phyloP scores from a whole-genome alignment of 2,797 vertebrate species.

The Macropodus opercularis region DNA sequence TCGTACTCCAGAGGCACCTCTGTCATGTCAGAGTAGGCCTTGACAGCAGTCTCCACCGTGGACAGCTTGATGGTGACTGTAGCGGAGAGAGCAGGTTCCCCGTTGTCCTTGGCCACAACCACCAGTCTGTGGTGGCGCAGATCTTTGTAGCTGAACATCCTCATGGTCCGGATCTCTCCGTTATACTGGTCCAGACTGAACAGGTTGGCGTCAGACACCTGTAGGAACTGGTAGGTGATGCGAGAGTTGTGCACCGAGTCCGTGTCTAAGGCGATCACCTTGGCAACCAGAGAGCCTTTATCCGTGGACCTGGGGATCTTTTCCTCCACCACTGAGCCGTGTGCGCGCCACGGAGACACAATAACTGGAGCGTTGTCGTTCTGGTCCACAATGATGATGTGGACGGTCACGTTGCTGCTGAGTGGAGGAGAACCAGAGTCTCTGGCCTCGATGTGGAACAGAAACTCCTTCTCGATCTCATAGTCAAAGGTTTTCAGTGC shows the following conservation, averaged over 20 bases:
- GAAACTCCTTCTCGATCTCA: constrained; percentile 70
- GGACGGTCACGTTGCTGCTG: constrained; percentile 64
- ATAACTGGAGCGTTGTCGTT: constrained; percentile 73
- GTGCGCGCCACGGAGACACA: constrained; percentile 58
- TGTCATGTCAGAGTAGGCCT: constrained; percentile 58
- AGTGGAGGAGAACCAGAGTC: constrained; percentile 71
- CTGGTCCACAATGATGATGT: constrained; percentile 69
- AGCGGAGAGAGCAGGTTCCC: constrained; percentile 58
- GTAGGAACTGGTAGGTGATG: constrained; percentile 61
- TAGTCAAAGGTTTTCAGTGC: constrained; percentile 73
- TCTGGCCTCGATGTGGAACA: constrained; percentile 72
- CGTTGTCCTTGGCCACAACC: constrained; percentile 61
- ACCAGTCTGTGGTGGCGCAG: constrained; percentile 49
- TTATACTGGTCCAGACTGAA: constrained; percentile 64
- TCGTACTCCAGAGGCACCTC: constrained; percentile 65
- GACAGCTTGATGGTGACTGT: constrained; percentile 66
- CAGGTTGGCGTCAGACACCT: constrained; percentile 50
- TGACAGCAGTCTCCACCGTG: constrained; percentile 56
- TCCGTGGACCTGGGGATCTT: constrained; percentile 68
- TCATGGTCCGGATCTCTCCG: constrained; percentile 58
- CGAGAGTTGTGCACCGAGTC: constrained; percentile 70
- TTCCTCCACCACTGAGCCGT: constrained; percentile 65
- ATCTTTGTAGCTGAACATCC: constrained; percentile 62
- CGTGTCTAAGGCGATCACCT: constrained; percentile 68
- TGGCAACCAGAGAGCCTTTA: constrained; percentile 67